Base-by-base conservation (phyloP, 53 echinoderm and acorn worm genomes). In the Henricia sp. region DNA sequence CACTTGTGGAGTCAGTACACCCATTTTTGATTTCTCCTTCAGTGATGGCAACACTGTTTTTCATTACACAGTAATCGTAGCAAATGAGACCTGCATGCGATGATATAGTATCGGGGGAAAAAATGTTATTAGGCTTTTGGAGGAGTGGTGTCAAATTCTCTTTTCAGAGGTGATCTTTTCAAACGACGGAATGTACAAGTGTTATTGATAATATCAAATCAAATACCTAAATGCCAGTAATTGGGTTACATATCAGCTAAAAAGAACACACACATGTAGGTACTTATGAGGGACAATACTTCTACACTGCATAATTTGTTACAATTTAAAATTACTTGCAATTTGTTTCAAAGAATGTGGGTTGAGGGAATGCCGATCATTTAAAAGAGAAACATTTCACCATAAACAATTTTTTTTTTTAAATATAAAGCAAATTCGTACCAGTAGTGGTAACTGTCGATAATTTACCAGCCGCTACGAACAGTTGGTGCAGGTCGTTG, bases 31-130 rank as follows among this genome's bases (percentile, higher is more conserved):
- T 82, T 66, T 91, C 73, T 20, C 53, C 6, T 24, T 65, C 62
- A 17, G 83, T 68, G 34, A 55, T 92, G 4, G 90, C 94, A 33
- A 67, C 24, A 19, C 91, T 88, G 70, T 96, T 93, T 41, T 93
- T 93, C 91, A 96, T 96, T 34, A 92, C 94, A 12, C 91, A 68
- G 68, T 94, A 90, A 67, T 92, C 90, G 39, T 90, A 92, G 5
- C 94, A 92, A 80, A 88, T 88, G 53, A 96, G 83, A 55, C 91
- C 95, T 95, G 56, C 5, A 17, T n/a, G 16, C 10, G 29, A 60
- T 13, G 33, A 60, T 6, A 29, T 19, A 60, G 11, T 13, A 3
- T 17, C 21, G 16, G 17, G 8, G 6, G 53, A 10, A 60, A 16
- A 30, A 12, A 28, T 6, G 30, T 23, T 70, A 10, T 3, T 55